Evolutionary conservation across 2,113 vertebrate species (phyloP).

Genomic region (Oostethus manadensis): DNA sequence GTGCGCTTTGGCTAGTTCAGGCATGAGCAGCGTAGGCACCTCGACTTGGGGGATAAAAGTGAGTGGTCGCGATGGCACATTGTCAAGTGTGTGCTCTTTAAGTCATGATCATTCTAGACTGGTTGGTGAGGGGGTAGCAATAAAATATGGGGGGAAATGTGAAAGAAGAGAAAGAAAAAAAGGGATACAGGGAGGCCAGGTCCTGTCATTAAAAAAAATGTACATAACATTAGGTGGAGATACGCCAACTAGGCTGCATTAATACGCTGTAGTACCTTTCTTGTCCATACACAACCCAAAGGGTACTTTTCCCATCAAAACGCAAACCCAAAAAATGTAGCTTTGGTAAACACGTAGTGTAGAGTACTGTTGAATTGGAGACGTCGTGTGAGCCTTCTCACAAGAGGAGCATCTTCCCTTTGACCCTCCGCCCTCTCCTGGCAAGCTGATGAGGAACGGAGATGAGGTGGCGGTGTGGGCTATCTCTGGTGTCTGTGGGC

Average conservation of each 20-base stretch:
- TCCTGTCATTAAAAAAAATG: too few species aligned
- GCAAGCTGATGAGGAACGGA: conserved; percentile 47
- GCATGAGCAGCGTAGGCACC: conserved; percentile 5
- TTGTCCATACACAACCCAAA: too few species aligned
- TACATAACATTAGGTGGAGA: conserved; percentile 56
- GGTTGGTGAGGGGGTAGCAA: neutral
- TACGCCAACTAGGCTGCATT: conserved; percentile 67
- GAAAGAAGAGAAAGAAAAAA: conserved; percentile 8
- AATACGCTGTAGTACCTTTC: conserved; percentile 73
- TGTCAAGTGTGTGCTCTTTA: too few species aligned
- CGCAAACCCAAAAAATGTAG: conserved; percentile 83
- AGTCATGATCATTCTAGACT: neutral
- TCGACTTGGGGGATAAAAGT: neutral
- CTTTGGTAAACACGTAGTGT: conserved; percentile 81
- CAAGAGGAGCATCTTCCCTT: conserved; percentile 25
- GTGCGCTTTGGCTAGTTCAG: conserved; percentile 58
- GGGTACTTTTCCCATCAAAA: conserved; percentile 32
- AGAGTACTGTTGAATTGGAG: conserved; percentile 72
- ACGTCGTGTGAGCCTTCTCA: conserved; percentile 71
- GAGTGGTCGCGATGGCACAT: neutral
- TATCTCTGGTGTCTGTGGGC: conserved; percentile 34
- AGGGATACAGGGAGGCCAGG: conserved; percentile 21
- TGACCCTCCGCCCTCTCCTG: conserved; percentile 33
- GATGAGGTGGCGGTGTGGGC: conserved; percentile 18
- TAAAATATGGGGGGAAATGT: neutral